Evolutionary conservation across 2,113 vertebrate species (phyloP).

Genomic region (Nestor notabilis): DNA sequence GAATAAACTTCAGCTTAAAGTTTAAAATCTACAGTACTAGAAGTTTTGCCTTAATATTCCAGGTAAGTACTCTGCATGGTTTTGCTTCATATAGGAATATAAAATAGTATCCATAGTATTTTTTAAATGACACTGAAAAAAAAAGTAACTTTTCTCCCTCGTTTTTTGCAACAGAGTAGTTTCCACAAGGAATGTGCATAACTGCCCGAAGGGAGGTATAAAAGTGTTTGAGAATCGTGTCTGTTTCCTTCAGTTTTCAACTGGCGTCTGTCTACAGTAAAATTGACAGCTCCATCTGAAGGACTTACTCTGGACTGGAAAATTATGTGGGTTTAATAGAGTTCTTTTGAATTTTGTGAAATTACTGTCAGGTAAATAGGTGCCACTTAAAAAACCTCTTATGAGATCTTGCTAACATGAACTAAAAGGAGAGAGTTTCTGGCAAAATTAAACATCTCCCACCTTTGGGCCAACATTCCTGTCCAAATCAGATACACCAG

Average conservation of each 20-base stretch:
- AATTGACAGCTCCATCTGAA: conserved; percentile 24
- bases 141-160: not conserved
- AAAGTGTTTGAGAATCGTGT: not conserved
- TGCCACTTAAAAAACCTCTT: conserved; percentile 11
- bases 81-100: not conserved
- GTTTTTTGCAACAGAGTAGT: not conserved
- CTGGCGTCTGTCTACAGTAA: not conserved
- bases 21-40: not conserved
- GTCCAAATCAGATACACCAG: not conserved
- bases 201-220: not conserved
- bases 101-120: not conserved
- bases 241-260: conserved; percentile 3
- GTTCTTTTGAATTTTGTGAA: not conserved
- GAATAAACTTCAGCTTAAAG: not conserved
- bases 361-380: not conserved
- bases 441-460: not conserved
- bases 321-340: conserved; percentile 31
- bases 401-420: not conserved
- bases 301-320: not conserved
- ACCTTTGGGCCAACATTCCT: conserved; percentile 7
- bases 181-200: not conserved
- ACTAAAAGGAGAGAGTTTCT: not conserved
- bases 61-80: not conserved
- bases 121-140: not conserved
- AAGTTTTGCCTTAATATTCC: not conserved